These are phyloP conservation scores for Hanleya hanleyi DNA, from an alignment of 2,888 invertebrate genomes.

Conservation along the genomic window DNA sequence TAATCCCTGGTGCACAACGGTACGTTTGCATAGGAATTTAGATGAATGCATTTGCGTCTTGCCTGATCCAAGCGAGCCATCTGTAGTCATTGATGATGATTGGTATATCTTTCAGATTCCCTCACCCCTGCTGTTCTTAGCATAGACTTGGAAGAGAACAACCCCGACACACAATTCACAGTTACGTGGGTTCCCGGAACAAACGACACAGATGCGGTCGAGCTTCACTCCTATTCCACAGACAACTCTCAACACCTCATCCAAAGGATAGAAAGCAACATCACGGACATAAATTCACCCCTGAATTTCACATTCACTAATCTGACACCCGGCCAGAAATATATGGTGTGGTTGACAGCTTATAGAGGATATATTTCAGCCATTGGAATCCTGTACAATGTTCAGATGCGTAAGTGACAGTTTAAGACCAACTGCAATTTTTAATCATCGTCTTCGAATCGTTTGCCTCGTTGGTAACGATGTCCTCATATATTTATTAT, in stretches of 20 bases:
- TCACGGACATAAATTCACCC: background rate
- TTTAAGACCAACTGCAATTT: too few species aligned
- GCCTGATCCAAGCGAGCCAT: too few species aligned
- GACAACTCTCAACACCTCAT: background rate
- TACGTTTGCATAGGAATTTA: too few species aligned
- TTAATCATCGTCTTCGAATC: too few species aligned
- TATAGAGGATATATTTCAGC: background rate
- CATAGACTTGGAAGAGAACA: background rate
- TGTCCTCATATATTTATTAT: too few species aligned
- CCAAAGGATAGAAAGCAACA: background rate
- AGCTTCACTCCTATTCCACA: background rate
- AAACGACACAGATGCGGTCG: background rate
- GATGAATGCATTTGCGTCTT: too few species aligned
- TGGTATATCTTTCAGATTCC: slow-evolving; percentile 1
- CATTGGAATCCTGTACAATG: background rate
- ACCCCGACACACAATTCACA: background rate
- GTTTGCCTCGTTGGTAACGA: too few species aligned
- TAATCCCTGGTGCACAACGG: too few species aligned
- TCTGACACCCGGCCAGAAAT: background rate
- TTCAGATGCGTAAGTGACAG: background rate
- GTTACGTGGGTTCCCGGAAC: background rate
- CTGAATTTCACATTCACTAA: background rate
- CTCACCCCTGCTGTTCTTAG: background rate
- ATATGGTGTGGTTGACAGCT: background rate
- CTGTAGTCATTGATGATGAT: too few species aligned